phyloP scores from a whole-genome alignment of 2,888 invertebrate species.

The Lochmaea crataegi region DNA sequence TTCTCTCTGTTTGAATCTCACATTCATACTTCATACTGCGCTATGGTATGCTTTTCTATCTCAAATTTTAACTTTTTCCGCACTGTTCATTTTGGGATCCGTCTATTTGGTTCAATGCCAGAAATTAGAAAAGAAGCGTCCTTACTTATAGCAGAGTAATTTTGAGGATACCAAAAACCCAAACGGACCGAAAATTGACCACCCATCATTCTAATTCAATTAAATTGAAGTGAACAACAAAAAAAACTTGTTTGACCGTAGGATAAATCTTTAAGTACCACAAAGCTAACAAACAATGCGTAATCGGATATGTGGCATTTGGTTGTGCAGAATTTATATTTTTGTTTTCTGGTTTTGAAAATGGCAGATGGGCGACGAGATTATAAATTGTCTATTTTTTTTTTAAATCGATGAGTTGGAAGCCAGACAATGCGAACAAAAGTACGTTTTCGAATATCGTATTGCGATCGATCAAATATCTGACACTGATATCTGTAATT shows the following conservation, averaged over 20 bases:
- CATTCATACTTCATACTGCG: too few species aligned
- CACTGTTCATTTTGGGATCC: too few species aligned
- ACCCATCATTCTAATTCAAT: slow-evolving; percentile 4
- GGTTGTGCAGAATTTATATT: slow-evolving; percentile 43
- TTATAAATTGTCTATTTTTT: slow-evolving; percentile 44
- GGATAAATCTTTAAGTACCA: slow-evolving; percentile 31
- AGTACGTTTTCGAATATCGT: slow-evolving; percentile 48
- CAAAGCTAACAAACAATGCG: slow-evolving; percentile 46
- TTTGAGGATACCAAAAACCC: too few species aligned
- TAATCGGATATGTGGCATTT: slow-evolving; percentile 51
- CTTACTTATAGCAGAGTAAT: too few species aligned
- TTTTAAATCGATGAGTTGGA: slow-evolving; percentile 45
- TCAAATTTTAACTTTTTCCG: too few species aligned
- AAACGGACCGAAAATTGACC: slow-evolving; percentile 26
- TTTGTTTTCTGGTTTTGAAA: slow-evolving; percentile 48
- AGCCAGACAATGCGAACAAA: slow-evolving; percentile 43
- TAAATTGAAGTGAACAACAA: slow-evolving; percentile 31
- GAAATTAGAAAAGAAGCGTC: too few species aligned
- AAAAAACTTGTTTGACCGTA: slow-evolving; percentile 43
- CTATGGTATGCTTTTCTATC: too few species aligned
- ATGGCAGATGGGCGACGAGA: slow-evolving; percentile 47
- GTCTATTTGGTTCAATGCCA: too few species aligned
- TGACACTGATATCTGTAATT: slow-evolving; percentile 54
- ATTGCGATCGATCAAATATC: slow-evolving; percentile 54
- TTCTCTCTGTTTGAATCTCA: too few species aligned